Percentiles rank a stretch among this genome's conserved stretches.
phyloP scores from a whole-genome alignment of 2,113 vertebrate genomes.

The Maccullochella peelii region DNA sequence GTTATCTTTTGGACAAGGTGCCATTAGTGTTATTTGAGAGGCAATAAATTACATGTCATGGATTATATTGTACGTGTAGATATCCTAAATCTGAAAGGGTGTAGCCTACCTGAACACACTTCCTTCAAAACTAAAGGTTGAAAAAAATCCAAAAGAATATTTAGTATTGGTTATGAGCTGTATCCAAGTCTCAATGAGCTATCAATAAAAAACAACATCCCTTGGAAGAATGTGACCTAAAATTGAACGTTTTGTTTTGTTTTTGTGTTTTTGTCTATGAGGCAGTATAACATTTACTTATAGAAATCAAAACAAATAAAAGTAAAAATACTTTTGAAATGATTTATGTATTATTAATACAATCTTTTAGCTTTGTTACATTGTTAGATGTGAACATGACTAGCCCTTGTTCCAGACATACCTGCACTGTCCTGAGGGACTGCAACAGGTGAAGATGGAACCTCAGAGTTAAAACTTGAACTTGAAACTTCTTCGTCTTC shows the following conservation, averaged over 20 bases:
- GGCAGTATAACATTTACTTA: background rate
- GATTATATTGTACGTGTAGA: background rate
- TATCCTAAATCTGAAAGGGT: too few species aligned
- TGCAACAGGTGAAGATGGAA: slow-evolving; percentile 23
- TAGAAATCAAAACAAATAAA: background rate
- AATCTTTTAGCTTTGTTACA: background rate
- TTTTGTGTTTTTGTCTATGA: background rate
- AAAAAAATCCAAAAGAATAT: too few species aligned
- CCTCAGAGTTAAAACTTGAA: slow-evolving; percentile 50
- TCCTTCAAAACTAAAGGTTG: too few species aligned
- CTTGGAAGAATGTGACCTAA: too few species aligned
- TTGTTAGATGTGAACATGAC: background rate
- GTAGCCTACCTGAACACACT: background rate
- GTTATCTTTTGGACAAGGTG: background rate
- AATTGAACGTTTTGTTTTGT: too few species aligned
- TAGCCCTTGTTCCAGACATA: background rate
- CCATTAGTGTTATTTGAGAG: background rate
- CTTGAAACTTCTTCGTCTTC: slow-evolving; percentile 13
- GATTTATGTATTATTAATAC: background rate
- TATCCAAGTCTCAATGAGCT: too few species aligned
- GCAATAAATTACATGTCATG: background rate
- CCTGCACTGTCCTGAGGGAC: slow-evolving; percentile 41
- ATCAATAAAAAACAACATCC: too few species aligned
- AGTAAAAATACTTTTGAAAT: too few species aligned
- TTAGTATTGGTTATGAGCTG: too few species aligned